Base-by-base conservation (phyloP, 2,113 vertebrate species). In the Chlorodrepanis virens region DNA sequence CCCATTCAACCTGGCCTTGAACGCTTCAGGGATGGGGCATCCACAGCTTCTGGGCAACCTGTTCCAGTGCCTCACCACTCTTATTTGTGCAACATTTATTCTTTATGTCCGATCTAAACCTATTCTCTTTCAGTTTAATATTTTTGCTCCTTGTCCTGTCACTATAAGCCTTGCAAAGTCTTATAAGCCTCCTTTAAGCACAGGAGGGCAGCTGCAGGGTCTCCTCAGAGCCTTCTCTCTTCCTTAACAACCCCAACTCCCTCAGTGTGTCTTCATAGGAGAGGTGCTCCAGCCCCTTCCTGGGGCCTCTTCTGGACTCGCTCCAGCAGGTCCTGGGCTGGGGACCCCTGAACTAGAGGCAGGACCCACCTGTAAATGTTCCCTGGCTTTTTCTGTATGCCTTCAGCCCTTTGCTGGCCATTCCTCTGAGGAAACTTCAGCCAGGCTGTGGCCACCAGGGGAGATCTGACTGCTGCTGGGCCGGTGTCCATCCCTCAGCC, bases 401-500 rank as follows among this genome's bases (percentile, higher is more conserved):
- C 40, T 63, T 68, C 24, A 39, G 42, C 53, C 14, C 45, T 56
- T 65, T 35, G 12, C 19, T 31, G 29, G 61, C 12, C 6, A 4
- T 37, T 45, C 9, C 81, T 49, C 52, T 47, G 39, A 9, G 35
- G 57, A 7, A 16, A 23, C 31, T 33, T 40, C 47, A 24, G 28
- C 35, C 40, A 29, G 29, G 29, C 42, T 31, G 35, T 0, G 5
- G 72, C n/a, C 31, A 4, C 50, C 1, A 4, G 22, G 52, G 20
- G 33, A 52, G 22, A 60, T 40, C 11, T 3, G 19, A 19, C 19
- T 24, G 1, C 24, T 1, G 23, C 54, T 15, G 37, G 29, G 24
- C 45, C 5, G 10, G 4, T 0, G 0, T 69, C 75, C 4, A 1
- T 23, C 45, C 79, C 9, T 63, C 21, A 21, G 10, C 35, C 11